Conservation (phyloP, 2,797 vertebrate genomes). For the Chiloscyllium punctatum region DNA sequence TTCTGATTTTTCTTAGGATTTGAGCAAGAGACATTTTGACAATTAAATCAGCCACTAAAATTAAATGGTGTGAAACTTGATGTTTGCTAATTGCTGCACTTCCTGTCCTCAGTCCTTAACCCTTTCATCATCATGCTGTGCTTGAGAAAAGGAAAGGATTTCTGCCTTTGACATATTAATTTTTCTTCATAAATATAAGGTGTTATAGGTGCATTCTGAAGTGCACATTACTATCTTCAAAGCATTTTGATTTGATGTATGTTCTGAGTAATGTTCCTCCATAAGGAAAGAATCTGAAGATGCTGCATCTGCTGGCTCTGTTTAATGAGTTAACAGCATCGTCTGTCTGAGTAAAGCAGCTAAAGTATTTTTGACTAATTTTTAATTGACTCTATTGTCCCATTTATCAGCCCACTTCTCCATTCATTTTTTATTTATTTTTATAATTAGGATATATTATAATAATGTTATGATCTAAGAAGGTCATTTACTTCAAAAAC, state of each 20-base stretch:
- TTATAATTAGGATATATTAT: background rate
- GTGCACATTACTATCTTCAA: background rate
- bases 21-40: background rate
- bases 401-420: background rate
- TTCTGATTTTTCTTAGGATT: background rate
- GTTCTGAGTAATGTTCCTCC: background rate
- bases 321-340: too few species aligned
- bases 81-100: background rate
- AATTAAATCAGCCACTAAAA: background rate
- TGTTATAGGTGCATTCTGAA: background rate
- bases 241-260: background rate
- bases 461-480: background rate
- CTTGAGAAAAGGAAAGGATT: background rate
- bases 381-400: background rate
- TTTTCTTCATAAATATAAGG: background rate
- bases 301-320: background rate
- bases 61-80: background rate
- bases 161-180: background rate
- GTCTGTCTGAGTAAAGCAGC: background rate
- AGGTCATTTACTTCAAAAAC: background rate
- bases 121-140: background rate
- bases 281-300: background rate
- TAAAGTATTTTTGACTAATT: background rate
- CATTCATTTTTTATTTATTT: background rate
- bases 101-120: background rate